These are phyloP conservation scores for Lytechinus variegatus DNA, from an alignment of 35 echinoderm and acorn worm species.

Conservation along the genomic window DNA sequence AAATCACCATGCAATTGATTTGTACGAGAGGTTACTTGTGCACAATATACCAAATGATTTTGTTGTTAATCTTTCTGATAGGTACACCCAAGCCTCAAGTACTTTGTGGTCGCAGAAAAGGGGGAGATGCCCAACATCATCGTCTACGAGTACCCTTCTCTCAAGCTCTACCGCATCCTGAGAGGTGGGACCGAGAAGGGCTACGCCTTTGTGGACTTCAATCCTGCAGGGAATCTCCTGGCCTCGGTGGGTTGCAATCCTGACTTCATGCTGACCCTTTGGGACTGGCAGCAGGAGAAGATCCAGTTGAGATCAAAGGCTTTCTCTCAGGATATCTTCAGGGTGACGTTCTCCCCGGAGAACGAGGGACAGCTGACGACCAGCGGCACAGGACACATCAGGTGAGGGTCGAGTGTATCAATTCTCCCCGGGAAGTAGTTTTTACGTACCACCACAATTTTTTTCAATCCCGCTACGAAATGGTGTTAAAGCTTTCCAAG, in stretches of 20 bases:
- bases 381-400: constrained; percentile 96
- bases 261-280: constrained; percentile 96
- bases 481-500: no score
- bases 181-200: constrained; percentile 79
- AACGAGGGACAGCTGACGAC: constrained; percentile 94
- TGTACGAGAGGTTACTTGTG: no score
- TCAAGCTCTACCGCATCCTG: constrained; percentile 90
- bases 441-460: no score
- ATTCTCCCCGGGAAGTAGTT: no score
- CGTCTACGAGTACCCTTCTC: constrained; percentile 89
- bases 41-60: no score
- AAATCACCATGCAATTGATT: no score
- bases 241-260: constrained; percentile 88
- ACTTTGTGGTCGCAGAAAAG: constrained; percentile 93
- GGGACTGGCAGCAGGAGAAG: constrained; percentile 95
- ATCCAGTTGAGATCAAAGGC: constrained; percentile 91
- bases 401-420: constrained; percentile 38
- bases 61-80: not conserved
- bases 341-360: constrained; percentile 96
- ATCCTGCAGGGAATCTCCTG: constrained; percentile 81
- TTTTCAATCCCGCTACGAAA: no score
- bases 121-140: constrained; percentile 87
- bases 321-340: constrained; percentile 97
- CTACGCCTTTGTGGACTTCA: constrained; percentile 95
- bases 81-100: constrained; percentile 93